A percentile compares a stretch with the other conserved stretches of the same genome.
Evolutionary conservation across 2,113 vertebrate genomes (phyloP).

Genomic region (Helogale parvula): DNA sequence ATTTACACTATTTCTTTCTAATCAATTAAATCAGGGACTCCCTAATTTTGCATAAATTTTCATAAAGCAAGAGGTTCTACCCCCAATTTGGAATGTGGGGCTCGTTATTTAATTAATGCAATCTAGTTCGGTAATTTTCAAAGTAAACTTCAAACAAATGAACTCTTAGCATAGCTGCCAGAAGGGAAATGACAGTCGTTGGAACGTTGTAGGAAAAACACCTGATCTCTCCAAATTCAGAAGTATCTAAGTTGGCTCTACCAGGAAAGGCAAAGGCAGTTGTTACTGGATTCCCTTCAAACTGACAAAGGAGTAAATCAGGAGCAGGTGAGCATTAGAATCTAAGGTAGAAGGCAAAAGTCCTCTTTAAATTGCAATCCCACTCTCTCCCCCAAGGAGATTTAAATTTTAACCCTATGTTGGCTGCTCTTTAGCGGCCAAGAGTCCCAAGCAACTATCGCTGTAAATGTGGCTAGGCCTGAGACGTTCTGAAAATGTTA

Average conservation of each 20-base stretch:
- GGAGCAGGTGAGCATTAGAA: neutral
- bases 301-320: neutral
- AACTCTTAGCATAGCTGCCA: neutral
- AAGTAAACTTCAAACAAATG: neutral
- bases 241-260: neutral
- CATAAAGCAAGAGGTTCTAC: neutral
- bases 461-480: neutral
- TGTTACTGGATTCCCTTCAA: neutral
- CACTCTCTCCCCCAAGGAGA: neutral
- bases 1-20: neutral
- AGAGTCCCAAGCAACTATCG: neutral
- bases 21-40: neutral
- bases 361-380: neutral
- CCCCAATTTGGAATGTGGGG: neutral
- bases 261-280: neutral
- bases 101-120: conserved; percentile 12
- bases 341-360: neutral
- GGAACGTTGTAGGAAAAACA: conserved; percentile 27
- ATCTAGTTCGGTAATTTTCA: neutral
- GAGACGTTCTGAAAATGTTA: neutral
- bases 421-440: neutral
- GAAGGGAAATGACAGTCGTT: neutral
- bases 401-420: neutral
- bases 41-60: neutral
- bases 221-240: conserved; percentile 5